phyloP scores from a whole-genome alignment of 2,797 vertebrate species.

The Hemitrygon akajei region DNA sequence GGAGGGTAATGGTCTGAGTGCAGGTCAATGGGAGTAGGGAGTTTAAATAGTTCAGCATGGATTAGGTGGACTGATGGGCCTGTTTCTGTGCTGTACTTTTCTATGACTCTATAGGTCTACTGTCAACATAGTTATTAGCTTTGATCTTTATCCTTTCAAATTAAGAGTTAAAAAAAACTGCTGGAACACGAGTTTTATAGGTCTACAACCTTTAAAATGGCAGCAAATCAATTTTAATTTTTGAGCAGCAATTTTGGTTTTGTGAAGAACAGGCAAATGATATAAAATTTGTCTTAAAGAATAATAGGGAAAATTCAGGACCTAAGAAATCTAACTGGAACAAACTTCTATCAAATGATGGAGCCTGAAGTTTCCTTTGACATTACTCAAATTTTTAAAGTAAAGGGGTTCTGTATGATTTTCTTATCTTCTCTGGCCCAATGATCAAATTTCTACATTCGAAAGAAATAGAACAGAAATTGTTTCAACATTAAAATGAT shows the following conservation, averaged over 20 bases:
- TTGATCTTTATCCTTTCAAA: constrained; percentile 3
- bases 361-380: neutral
- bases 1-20: too few relatives aligned
- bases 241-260: neutral
- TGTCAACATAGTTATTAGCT: neutral
- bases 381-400: neutral
- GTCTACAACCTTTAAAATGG: neutral
- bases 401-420: neutral
- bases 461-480: neutral
- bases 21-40: too few relatives aligned
- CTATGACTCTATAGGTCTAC: neutral
- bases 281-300: neutral
- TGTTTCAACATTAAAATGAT: neutral
- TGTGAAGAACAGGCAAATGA: neutral
- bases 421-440: neutral
- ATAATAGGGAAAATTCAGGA: too few relatives aligned
- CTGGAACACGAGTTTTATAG: neutral
- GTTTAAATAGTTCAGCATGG: too few relatives aligned
- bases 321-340: neutral
- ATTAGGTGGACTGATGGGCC: too few relatives aligned
- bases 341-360: neutral
- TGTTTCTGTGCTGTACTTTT: too few relatives aligned
- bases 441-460: neutral
- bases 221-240: neutral
- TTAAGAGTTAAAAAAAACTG: neutral